phyloP scores from a whole-genome alignment of 2,797 vertebrate species.

The Coregonus ussuriensis region DNA sequence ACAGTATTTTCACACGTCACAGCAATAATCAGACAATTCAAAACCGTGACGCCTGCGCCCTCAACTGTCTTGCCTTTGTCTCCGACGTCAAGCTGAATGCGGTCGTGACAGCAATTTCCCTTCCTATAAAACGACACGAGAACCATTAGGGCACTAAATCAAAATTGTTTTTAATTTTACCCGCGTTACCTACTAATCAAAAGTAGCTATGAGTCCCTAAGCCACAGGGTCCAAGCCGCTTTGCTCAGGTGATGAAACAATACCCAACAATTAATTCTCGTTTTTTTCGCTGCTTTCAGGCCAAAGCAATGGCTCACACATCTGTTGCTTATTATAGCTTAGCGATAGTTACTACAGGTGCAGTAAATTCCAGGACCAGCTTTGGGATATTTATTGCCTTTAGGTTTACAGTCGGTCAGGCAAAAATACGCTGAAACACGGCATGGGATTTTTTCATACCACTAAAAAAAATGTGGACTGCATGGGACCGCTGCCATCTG shows the following conservation, averaged over 20 bases:
- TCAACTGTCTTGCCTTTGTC: neutral
- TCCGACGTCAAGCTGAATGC: constrained; percentile 52
- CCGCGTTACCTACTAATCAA: constrained; percentile 50
- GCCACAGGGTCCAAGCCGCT: constrained; percentile 28
- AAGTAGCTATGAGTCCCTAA: constrained; percentile 41
- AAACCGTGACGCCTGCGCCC: constrained; percentile 4
- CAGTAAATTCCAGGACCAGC: constrained; percentile 75
- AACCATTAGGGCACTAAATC: constrained; percentile 55
- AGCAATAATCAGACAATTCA: constrained; percentile 19
- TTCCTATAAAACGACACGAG: constrained; percentile 44
- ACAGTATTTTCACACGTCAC: constrained; percentile 44
- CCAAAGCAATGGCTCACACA: constrained; percentile 59
- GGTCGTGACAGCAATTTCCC: constrained; percentile 56
- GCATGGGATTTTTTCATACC: constrained; percentile 64
- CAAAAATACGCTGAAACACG: constrained; percentile 23
- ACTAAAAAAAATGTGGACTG: constrained; percentile 68
- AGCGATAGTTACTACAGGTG: constrained; percentile 76
- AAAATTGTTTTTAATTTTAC: too few relatives aligned
- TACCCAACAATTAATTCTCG: constrained; percentile 58
- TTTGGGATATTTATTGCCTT: constrained; percentile 76
- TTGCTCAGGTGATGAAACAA: constrained; percentile 61
- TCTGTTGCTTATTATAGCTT: constrained; percentile 76
- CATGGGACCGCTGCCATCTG: constrained; percentile 46
- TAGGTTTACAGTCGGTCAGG: constrained; percentile 66
- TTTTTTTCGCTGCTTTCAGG: constrained; percentile 43